These are phyloP conservation scores for Mus caroli DNA, from an alignment of 2,797 vertebrate species.

Conservation along the genomic window DNA sequence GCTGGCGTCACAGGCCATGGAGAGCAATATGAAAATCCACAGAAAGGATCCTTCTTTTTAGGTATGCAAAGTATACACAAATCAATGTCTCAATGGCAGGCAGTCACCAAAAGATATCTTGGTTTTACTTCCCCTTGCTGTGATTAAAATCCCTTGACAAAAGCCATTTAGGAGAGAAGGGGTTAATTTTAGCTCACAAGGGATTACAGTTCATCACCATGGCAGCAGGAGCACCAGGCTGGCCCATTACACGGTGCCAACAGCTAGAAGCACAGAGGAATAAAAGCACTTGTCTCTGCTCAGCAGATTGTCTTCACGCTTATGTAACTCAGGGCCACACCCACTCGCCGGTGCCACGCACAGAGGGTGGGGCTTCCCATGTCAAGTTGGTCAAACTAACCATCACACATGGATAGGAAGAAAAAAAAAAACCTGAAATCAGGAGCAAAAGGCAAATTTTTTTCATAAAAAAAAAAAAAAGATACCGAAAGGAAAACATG, in stretches of 20 bases:
- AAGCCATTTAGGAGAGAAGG: not conserved
- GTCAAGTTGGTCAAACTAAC: not conserved
- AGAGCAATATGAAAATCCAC: not conserved
- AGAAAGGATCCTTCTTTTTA: not conserved
- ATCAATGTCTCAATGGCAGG: not conserved
- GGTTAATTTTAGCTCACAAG: not conserved
- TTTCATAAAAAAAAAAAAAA: not conserved
- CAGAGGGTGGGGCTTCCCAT: not conserved
- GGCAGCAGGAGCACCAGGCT: not conserved
- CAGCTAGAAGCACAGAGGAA: not conserved
- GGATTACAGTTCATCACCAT: no score
- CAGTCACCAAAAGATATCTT: not conserved
- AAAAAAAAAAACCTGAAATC: not conserved
- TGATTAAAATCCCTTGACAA: not conserved
- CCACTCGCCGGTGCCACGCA: no score
- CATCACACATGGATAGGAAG: not conserved
- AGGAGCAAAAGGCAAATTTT: not conserved
- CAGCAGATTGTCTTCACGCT: not conserved
- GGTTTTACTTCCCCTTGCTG: not conserved
- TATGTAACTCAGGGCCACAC: not conserved
- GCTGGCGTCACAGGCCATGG: not conserved
- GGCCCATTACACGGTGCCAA: not conserved
- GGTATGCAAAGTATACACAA: not conserved
- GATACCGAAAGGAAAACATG: not conserved
- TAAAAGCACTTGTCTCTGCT: not conserved